These are phyloP conservation scores for Orchestes rusci DNA, from an alignment of 2,888 invertebrate species.

Conservation along the genomic window DNA sequence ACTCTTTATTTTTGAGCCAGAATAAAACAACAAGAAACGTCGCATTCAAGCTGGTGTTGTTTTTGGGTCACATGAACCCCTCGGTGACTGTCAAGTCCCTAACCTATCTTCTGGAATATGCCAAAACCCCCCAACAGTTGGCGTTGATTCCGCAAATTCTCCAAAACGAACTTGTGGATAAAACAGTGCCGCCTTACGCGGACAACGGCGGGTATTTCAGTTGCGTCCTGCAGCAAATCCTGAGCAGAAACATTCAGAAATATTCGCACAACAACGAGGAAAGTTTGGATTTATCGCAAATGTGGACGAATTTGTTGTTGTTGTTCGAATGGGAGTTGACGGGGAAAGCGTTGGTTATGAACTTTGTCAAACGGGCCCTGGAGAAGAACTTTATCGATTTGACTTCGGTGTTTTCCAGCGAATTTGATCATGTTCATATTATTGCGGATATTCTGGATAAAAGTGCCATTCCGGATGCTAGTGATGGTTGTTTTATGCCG, in stretches of 20 bases:
- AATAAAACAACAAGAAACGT: conserved; percentile 53
- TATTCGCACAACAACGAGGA: conserved; percentile 31
- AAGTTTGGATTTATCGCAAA: conserved; percentile 33
- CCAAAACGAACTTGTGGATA: conserved; percentile 49
- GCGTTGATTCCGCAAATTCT: conserved; percentile 56
- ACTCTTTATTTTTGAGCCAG: conserved; percentile 50
- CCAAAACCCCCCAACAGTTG: conserved; percentile 52
- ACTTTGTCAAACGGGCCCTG: conserved; percentile 43
- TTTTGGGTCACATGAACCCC: conserved; percentile 52
- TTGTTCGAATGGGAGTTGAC: conserved; percentile 57
- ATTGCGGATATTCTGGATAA: conserved; percentile 58
- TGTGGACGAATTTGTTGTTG: conserved; percentile 41
- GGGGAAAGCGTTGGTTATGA: conserved; percentile 40
- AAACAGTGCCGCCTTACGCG: conserved; percentile 37
- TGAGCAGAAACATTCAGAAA: conserved; percentile 35
- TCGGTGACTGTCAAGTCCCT: conserved; percentile 56
- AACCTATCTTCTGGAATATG: conserved; percentile 54
- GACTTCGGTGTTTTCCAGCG: conserved; percentile 40
- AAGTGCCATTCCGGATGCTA: conserved; percentile 53
- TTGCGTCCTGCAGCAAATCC: conserved; percentile 39
- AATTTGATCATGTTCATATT: conserved; percentile 46
- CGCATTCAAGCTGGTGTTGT: conserved; percentile 50
- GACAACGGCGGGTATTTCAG: conserved; percentile 45
- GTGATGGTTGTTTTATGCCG: conserved; percentile 43
- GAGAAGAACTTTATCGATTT: conserved; percentile 45